Evolutionary conservation across 2,797 vertebrate species (phyloP), one percentile per base, ranked within the genome.

Genomic region (Lepilemur septentrionalis): DNA sequence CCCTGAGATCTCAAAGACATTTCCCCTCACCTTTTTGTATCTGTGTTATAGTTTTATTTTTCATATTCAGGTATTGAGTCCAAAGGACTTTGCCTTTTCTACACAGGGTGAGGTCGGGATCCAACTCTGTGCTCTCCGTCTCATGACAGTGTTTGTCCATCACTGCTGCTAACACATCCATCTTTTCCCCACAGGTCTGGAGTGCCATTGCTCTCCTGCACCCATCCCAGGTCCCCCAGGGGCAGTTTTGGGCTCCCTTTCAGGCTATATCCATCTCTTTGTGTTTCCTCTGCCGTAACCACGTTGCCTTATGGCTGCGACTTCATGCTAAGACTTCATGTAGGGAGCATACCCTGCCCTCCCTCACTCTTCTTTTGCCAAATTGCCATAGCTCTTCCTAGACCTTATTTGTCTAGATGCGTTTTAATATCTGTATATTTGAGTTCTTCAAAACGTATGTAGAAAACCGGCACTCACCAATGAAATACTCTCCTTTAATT

Each of bases 401-500:
- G 41, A 63, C 14, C 38, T 75, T 35, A n/a, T 18, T 22, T n/a
- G 46, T 46, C 65, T 50, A 52, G 14, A 75, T n/a, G 7, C 15
- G 48, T 73, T 78, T 93, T 80, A 43, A 91, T 80, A 65, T 52
- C n/a, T 32, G 55, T 13, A 55, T 86, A 72, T 75, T 79, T 48
- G 7, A 30, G 41, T 76, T 92, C 79, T 35, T 80, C 13, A 28
- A 61, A 67, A 30, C 61, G 9, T 2, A 50, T 4, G 32, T 13
- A 70, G 8, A 85, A 76, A 80, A n/a, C n/a, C 32, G 35, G 57
- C 79, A 46, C 28, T 78, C 30, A 38, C 46, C 65, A 32, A 67
- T n/a, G 28, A 91, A 95, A 50, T n/a, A 32, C 11, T 70, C 43
- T 76, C 50, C 81, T 73, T 52, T 61, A 35, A 61, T 73, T 95